A percentile compares a stretch with the other conserved stretches of the same genome.
These are phyloP conservation scores for Rhodeus uyekii DNA, from an alignment of 2,797 vertebrate genomes.

Conservation along the genomic window DNA sequence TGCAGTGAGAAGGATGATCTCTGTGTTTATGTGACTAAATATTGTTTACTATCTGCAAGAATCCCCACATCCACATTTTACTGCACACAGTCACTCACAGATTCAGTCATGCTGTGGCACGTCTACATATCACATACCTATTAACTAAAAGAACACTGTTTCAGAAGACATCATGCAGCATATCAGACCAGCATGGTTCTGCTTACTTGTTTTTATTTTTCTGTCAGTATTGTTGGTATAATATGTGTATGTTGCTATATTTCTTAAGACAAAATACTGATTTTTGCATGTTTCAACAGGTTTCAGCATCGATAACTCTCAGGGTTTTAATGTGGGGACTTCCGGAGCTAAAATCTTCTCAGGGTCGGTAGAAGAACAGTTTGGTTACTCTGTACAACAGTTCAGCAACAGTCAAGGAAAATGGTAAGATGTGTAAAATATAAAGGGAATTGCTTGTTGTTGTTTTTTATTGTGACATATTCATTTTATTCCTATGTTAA, in stretches of 20 bases:
- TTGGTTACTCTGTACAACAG: constrained; percentile 61
- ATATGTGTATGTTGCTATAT: neutral
- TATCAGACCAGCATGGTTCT: neutral
- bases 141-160: neutral
- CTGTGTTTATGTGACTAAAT: constrained; percentile 2
- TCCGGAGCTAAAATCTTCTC: constrained; percentile 58
- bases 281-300: constrained; percentile 42
- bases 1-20: neutral
- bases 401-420: constrained; percentile 56
- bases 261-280: neutral
- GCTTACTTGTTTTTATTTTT: neutral
- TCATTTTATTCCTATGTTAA: neutral
- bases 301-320: constrained; percentile 31
- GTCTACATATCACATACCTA: neutral
- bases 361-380: constrained; percentile 49
- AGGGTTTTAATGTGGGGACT: constrained; percentile 58
- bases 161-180: neutral
- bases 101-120: neutral
- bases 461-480: neutral
- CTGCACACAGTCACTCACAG: neutral
- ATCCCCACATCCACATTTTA: neutral
- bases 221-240: neutral
- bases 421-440: constrained; percentile 51
- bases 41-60: constrained; percentile 14
- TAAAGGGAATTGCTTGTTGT: neutral